Evolutionary conservation across 2,113 vertebrate genomes (phyloP).

Genomic region (Fregata magnificens): DNA sequence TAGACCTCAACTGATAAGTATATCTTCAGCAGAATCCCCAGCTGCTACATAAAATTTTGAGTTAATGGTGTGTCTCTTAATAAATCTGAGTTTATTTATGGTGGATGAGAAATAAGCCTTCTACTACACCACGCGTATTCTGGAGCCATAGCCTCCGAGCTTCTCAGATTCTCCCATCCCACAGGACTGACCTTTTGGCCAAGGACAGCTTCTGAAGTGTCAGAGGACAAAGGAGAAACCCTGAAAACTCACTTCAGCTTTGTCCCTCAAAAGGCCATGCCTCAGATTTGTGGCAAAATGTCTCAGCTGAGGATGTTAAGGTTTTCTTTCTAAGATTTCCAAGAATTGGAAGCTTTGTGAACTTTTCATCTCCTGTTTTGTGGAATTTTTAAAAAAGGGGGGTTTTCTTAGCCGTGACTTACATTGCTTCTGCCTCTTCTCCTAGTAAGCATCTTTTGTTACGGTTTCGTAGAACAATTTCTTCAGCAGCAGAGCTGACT

Average conservation of each 20-base stretch:
- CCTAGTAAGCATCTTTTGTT: not conserved
- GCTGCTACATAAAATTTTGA: not conserved
- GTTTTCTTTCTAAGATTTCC: not conserved
- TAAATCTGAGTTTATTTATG: not conserved
- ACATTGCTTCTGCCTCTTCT: not conserved
- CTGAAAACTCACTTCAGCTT: not conserved
- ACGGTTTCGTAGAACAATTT: not conserved
- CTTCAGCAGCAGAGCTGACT: not conserved
- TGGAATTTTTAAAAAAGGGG: not conserved
- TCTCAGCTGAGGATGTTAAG: not conserved
- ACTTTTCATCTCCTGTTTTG: not conserved
- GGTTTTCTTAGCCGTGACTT: not conserved
- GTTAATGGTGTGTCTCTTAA: not conserved
- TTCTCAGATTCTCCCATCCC: not conserved
- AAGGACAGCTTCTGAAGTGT: not conserved
- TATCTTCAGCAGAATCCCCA: not conserved
- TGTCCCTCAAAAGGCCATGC: not conserved
- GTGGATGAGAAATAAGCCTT: not conserved
- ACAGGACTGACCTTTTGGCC: not conserved
- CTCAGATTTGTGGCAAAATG: not conserved
- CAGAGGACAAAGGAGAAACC: not conserved
- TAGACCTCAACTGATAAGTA: conserved; percentile 4
- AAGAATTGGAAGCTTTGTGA: not conserved
- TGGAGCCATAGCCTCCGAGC: not conserved
- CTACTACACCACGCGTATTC: not conserved